These are phyloP conservation scores for Trachemys scripta DNA, from an alignment of 2,113 vertebrate genomes.

Conservation along the genomic window DNA sequence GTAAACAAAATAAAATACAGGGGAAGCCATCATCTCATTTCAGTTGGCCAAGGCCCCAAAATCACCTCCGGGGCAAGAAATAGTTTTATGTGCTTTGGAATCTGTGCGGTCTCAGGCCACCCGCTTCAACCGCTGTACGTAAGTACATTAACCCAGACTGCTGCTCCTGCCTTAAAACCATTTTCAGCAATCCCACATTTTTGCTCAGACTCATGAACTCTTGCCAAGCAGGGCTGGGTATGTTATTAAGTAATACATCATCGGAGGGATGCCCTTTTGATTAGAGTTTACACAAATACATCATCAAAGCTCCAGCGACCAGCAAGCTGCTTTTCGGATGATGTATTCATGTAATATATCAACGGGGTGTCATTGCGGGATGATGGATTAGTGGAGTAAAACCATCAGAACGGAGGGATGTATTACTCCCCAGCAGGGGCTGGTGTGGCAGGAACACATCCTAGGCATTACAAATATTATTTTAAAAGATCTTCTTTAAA, in stretches of 20 bases:
- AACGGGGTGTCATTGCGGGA: not conserved
- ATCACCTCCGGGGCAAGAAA: accelerated
- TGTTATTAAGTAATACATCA: not conserved
- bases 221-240: not conserved
- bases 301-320: slow-evolving; percentile 16
- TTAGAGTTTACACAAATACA: slow-evolving; percentile 52
- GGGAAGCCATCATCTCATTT: not conserved
- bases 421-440: not conserved
- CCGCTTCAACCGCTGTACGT: not conserved
- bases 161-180: not conserved
- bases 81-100: not conserved
- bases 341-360: not conserved
- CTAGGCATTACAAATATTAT: not conserved
- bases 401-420: not conserved
- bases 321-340: slow-evolving; percentile 1
- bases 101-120: not conserved
- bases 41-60: not conserved
- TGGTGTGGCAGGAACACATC: not conserved
- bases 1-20: not conserved
- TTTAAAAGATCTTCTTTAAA: not conserved
- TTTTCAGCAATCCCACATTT: not conserved
- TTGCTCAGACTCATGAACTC: not conserved
- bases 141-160: accelerated
- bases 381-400: slow-evolving; percentile 23
- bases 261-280: not conserved